Base-by-base conservation (phyloP, 2,888 invertebrate genomes). In the Auanema sp. region DNA sequence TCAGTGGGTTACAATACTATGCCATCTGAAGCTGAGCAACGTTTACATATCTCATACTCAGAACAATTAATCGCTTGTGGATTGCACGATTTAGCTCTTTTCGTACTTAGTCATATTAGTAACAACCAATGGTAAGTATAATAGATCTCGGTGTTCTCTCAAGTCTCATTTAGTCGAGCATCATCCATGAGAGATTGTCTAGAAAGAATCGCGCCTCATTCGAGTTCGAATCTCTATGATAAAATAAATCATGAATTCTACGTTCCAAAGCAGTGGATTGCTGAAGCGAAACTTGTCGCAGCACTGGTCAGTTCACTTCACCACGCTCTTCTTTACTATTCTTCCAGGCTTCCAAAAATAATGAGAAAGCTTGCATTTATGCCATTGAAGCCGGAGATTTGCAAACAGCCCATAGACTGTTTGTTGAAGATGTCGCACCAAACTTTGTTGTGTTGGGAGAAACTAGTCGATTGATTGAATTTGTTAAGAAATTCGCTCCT, bases 341-440 rank as follows among this genome's bases (percentile, higher is more conserved):
- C 2, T 58, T 58, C 44, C 44, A 66, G 57, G 47, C 44, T 12
- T 25, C 21, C n/a, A 61, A 64, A 16, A 64, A 71, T 25, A 25
- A 42, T 0, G 49, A 58, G 0, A 44, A 66, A 18, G 62, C 70
- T 0, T 71, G 66, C 53, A 64, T 65, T 44, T 54, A 65, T 52
- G 76, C 76, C 4, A 25, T 71, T 1, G 43, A 62, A 24, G 68
- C 72, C 1, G 64, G 65, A 14, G 60, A 68, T 24, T 18, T 52
- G 11, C 10, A 40, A 3, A 62, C 66, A 41, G 66, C 67, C 11
- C 68, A 69, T n/a, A 58, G 62, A 16, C 40, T 72, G 6, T 73
- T 73, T 53, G 64, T 62, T 4, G 64, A 65, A 12, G 69, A 76
- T 11, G 73, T 76, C 14, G 76, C 76, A 1, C 73, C 76, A 16